Evolutionary conservation across 2,113 vertebrate species (phyloP), one percentile per base, ranked within the genome.

Genomic region (Laticauda laticaudata): DNA sequence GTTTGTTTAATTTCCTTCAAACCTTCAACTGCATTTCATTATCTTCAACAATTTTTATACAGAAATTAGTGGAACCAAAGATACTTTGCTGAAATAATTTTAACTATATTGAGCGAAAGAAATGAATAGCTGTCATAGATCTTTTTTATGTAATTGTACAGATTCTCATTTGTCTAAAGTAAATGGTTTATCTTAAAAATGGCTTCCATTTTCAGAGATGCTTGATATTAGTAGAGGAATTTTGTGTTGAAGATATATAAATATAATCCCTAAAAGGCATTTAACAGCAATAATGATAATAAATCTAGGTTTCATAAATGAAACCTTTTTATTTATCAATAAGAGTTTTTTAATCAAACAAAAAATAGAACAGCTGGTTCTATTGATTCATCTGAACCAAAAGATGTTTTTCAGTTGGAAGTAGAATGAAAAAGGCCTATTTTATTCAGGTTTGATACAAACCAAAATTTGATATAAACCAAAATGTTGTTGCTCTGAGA

Each of bases 1-100:
- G 43, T 14, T 75, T 87, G 61, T 69, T 69, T 86, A 92, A 88
- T 43, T 26, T 89, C 45, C 59, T 64, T 89, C 89, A 91, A 92
- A 75, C 43, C 89, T 59, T 57, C 56, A 45, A 5, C 48, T 53
- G 45, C 1, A 55, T n/a, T 90, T 91, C 54, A 92, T 91, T 87
- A 75, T 61, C 59, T n/a, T 81, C 54, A 89, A 12, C n/a, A 81
- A 26, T 88, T 43, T 87, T 54, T 24, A 1, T 5, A 55, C 20
- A n/a, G 48, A 91, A 93, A 89, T 91, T 56, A 92, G n/a, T 86
- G 75, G 12, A 86, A 18, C 24, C 21, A 69, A 87, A 55, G 39
- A 54, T 56, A 56, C n/a, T 55, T 24, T 29, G 23, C 39, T 64
- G 4, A 55, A 86, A 88, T 23, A 48, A 91, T 43, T 18, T 86